A percentile compares a stretch with the other conserved stretches of the same genome.
Conservation (phyloP, 2,888 invertebrate genomes). For the Pristionchus mayeri region DNA sequence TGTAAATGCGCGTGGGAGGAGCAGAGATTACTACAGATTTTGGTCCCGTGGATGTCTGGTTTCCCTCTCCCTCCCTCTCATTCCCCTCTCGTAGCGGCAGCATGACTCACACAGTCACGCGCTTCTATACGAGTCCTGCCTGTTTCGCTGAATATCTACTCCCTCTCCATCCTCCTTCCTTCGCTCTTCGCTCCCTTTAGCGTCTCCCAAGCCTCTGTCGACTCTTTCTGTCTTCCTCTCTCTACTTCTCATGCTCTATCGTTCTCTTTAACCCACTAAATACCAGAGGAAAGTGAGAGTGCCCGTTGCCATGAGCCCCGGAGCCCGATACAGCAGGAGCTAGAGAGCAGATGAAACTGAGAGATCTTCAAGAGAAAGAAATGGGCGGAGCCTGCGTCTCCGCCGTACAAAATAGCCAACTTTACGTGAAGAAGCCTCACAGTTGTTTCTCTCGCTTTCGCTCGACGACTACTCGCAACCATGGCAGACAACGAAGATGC, state of each 20-base stretch:
- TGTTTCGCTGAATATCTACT: too few species aligned
- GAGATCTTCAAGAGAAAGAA: not conserved
- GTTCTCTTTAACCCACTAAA: not conserved
- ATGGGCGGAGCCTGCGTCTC: not conserved
- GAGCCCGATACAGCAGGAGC: not conserved
- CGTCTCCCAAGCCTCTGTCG: not conserved
- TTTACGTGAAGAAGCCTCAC: too few species aligned
- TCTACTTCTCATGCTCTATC: not conserved
- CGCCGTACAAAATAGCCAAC: not conserved
- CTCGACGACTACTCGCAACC: too few species aligned
- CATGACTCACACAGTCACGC: too few species aligned
- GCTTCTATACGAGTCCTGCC: too few species aligned
- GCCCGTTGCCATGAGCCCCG: not conserved
- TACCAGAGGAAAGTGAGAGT: not conserved
- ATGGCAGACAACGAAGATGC: conserved; percentile 11
- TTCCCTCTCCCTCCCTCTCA: not conserved
- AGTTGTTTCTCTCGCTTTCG: too few species aligned
- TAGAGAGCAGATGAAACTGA: not conserved
- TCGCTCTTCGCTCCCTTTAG: not conserved
- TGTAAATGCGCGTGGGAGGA: too few species aligned
- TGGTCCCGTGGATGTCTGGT: not conserved
- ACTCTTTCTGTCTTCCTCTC: not conserved
- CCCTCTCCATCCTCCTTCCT: too few species aligned
- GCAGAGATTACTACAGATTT: not conserved
- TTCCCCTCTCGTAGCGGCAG: not conserved